Percentiles rank a stretch among this genome's conserved stretches.
Conservation (phyloP, 1,140 invertebrate genomes). For the Ladona fulva region DNA sequence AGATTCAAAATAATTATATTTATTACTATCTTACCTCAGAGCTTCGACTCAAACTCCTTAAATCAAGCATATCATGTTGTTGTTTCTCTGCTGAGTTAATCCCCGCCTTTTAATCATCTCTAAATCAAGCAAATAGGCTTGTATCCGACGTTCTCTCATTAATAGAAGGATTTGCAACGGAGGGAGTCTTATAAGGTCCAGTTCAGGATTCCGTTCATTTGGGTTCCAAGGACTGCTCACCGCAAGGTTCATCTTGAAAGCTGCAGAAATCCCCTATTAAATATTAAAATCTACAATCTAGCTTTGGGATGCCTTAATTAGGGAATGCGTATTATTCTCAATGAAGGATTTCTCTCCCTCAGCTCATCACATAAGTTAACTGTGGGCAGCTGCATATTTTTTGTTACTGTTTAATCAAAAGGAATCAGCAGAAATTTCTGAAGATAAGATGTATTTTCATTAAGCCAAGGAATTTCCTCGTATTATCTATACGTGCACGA, state of each 20-base stretch:
- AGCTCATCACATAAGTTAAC: neutral
- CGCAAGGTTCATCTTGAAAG: neutral
- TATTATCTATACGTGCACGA: too few relatives aligned
- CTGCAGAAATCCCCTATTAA: neutral
- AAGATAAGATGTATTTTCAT: too few relatives aligned
- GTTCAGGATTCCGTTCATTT: neutral
- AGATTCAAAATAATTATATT: too few relatives aligned
- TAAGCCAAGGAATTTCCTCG: too few relatives aligned
- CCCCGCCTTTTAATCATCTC: neutral
- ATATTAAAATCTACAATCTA: constrained; percentile 6
- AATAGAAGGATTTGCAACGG: neutral
- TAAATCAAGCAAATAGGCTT: neutral
- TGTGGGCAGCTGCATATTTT: too few relatives aligned
- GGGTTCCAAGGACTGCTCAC: neutral
- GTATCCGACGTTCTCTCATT: neutral
- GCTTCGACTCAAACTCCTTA: too few relatives aligned
- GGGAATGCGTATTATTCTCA: constrained; percentile 1
- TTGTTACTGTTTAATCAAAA: too few relatives aligned
- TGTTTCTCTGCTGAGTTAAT: neutral
- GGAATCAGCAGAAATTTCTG: too few relatives aligned
- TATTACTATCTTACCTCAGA: too few relatives aligned
- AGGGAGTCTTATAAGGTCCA: neutral
- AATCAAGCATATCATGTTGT: too few relatives aligned
- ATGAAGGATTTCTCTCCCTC: neutral
- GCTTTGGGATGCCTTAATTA: neutral